A percentile compares a stretch with the other conserved stretches of the same genome.
Evolutionary conservation across 2,113 vertebrate genomes (phyloP).

Genomic region (Peromyscus californicus): DNA sequence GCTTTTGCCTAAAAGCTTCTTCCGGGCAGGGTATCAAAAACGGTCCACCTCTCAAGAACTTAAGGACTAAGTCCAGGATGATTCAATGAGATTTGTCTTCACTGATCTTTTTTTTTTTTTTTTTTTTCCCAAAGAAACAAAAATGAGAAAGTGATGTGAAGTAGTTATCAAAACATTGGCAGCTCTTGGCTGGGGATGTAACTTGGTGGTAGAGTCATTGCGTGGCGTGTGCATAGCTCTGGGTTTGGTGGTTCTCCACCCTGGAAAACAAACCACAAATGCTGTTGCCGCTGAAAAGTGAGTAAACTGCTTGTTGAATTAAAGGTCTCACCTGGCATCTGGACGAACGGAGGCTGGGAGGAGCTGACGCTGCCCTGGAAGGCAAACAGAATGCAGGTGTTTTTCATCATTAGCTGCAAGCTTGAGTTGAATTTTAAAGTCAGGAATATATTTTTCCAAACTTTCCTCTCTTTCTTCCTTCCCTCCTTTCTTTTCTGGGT

Average conservation of each 20-base stretch:
- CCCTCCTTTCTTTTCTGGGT: neutral
- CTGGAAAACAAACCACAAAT: neutral
- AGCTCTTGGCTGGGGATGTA: neutral
- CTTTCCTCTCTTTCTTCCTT: neutral
- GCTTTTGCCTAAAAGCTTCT: neutral
- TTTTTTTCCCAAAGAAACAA: neutral
- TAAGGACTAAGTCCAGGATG: neutral
- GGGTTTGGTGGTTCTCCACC: neutral
- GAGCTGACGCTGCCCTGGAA: constrained; percentile 89
- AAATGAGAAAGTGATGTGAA: neutral
- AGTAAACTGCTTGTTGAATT: neutral
- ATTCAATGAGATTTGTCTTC: neutral
- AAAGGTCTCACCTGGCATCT: constrained; percentile 92
- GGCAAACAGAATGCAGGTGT: constrained; percentile 55
- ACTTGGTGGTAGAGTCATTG: neutral
- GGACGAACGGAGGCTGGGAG: constrained; percentile 88
- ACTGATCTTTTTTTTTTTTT: neutral
- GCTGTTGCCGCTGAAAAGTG: neutral
- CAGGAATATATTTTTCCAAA: constrained; percentile 8
- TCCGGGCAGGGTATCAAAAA: neutral
- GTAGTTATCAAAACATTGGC: neutral
- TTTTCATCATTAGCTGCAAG: constrained; percentile 11
- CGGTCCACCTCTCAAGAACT: neutral
- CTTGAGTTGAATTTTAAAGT: neutral
- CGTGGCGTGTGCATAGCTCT: neutral